phyloP scores from a whole-genome alignment of 2,797 vertebrate species.

The Phrynocephalus vlangalii region DNA sequence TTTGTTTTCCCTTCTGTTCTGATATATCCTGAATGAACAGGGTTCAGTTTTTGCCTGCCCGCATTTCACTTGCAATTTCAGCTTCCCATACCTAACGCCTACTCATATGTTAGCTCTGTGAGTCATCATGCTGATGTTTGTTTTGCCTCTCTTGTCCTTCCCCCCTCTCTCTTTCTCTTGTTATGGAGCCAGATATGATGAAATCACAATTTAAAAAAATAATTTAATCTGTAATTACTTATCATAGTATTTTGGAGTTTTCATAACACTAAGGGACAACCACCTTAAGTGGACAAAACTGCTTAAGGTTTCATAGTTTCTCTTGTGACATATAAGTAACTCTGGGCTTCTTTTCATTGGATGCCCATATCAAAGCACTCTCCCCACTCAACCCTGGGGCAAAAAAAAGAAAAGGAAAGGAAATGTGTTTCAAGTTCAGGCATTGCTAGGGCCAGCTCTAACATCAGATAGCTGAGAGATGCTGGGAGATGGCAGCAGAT shows the following conservation, averaged over 20 bases:
- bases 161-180: neutral
- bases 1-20: constrained; percentile 18
- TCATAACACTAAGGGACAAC: neutral
- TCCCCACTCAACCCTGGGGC: too few species aligned
- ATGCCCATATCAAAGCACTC: too few species aligned
- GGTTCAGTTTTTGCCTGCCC: constrained; percentile 32
- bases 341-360: neutral
- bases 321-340: neutral
- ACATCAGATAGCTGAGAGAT: neutral
- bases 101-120: constrained; percentile 17
- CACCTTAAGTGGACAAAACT: constrained; percentile 9
- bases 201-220: constrained; percentile 7
- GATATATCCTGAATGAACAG: constrained; percentile 47
- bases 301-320: constrained; percentile 23
- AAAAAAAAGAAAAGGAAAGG: too few species aligned
- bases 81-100: neutral
- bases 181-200: constrained; percentile 42
- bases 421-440: neutral
- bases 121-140: constrained; percentile 28
- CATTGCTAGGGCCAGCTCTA: neutral
- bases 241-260: constrained; percentile 15
- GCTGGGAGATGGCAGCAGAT: neutral
- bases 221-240: constrained; percentile 31
- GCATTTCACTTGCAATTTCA: constrained; percentile 36
- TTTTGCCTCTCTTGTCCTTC: neutral